Conservation (phyloP, 2,888 invertebrate species). For the Ophraella communa region DNA sequence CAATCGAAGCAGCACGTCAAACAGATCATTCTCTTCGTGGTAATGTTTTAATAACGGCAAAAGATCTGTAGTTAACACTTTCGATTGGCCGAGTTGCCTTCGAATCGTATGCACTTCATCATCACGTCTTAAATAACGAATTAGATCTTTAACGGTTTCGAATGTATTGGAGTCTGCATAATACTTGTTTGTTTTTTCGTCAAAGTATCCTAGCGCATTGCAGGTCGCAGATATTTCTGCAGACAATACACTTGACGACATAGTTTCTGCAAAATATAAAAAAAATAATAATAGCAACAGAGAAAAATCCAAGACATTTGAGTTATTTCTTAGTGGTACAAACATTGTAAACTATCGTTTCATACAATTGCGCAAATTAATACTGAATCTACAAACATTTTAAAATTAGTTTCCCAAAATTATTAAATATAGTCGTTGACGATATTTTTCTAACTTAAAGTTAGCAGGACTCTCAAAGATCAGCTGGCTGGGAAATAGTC, state of each 20-base stretch:
- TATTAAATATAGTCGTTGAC: no score
- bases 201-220: constrained; percentile 80
- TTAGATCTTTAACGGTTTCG: constrained; percentile 88
- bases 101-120: constrained; percentile 87
- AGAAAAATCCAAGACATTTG: not conserved
- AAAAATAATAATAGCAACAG: not conserved
- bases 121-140: constrained; percentile 88
- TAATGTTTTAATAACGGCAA: constrained; percentile 85
- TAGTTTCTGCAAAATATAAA: not conserved
- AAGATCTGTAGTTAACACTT: constrained; percentile 90
- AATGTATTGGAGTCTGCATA: constrained; percentile 82
- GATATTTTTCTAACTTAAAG: no score
- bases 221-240: constrained; percentile 89
- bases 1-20: constrained; percentile 87
- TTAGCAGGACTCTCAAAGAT: no score
- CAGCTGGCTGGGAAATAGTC: no score
- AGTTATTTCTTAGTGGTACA: no score
- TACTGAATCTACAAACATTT: no score
- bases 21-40: constrained; percentile 78
- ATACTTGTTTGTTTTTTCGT: constrained; percentile 73
- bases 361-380: no score
- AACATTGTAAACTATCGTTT: no score
- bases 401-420: no score
- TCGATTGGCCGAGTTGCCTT: constrained; percentile 84
- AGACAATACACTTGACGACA: constrained; percentile 62